phyloP scores from a whole-genome alignment of 2,888 invertebrate species.

The Entomobrya proxima region DNA sequence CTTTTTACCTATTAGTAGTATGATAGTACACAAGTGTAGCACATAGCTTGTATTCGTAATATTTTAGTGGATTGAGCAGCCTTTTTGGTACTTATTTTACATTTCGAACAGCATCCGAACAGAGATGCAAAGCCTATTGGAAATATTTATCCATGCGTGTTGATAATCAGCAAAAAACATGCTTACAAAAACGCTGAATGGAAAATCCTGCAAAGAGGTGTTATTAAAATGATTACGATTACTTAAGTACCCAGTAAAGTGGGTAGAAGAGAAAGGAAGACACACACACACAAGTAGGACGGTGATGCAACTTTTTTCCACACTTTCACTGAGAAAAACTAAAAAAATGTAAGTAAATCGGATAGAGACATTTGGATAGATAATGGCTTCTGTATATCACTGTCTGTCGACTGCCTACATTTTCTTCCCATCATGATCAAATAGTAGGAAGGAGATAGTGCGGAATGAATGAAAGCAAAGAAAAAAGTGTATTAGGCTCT shows the following conservation, averaged over 20 bases:
- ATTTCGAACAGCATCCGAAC: not conserved
- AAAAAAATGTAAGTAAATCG: conserved; percentile 36
- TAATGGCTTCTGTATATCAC: conserved; percentile 68
- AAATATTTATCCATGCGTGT: conserved; percentile 2
- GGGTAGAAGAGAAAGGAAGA: not conserved
- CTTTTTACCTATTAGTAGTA: too few species aligned
- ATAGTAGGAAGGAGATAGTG: conserved; percentile 34
- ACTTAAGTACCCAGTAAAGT: conserved; percentile 57
- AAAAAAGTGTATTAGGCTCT: conserved; percentile 48
- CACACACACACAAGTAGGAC: not conserved
- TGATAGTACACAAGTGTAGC: too few species aligned
- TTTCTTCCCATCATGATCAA: conserved; percentile 29
- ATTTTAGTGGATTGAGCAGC: too few species aligned
- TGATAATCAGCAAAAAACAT: conserved; percentile 11
- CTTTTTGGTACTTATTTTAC: too few species aligned
- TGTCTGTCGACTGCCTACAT: conserved; percentile 61
- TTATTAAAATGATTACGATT: conserved; percentile 64
- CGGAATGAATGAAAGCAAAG: conserved; percentile 48
- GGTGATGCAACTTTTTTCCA: not conserved
- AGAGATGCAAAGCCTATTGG: not conserved
- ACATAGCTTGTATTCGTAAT: too few species aligned
- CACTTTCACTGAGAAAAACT: too few species aligned
- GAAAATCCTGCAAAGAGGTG: conserved; percentile 9
- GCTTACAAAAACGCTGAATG: conserved; percentile 21
- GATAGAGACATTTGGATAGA: conserved; percentile 64